phyloP scores from a whole-genome alignment of 1,140 invertebrate genomes.

The Drosophila truncata region DNA sequence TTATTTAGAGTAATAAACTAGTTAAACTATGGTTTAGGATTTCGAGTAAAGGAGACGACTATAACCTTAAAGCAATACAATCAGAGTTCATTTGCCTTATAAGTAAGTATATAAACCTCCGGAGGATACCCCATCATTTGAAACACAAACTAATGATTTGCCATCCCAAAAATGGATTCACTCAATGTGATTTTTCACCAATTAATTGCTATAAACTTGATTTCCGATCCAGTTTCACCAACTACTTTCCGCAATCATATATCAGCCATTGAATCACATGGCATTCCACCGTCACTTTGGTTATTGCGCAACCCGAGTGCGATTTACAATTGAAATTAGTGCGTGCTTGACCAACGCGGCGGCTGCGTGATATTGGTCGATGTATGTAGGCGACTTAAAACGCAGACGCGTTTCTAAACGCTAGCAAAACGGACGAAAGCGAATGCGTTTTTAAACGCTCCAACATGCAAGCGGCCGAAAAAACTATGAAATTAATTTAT shows the following conservation, averaged over 20 bases:
- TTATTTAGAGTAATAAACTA: background rate
- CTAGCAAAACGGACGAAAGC: slow-evolving; percentile 2
- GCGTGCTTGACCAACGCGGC: slow-evolving; percentile 40
- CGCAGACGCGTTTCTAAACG: slow-evolving; percentile 15
- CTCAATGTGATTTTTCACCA: slow-evolving; percentile 30
- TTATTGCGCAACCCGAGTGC: slow-evolving; percentile 39
- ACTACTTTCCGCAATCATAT: slow-evolving; percentile 34
- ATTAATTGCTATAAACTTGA: slow-evolving; percentile 36
- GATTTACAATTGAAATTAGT: slow-evolving; percentile 64
- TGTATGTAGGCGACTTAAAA: slow-evolving; percentile 29
- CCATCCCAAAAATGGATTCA: slow-evolving; percentile 20
- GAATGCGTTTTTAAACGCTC: slow-evolving; percentile 33
- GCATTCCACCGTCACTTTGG: slow-evolving; percentile 41
- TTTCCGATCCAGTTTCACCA: slow-evolving; percentile 38
- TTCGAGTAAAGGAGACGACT: background rate
- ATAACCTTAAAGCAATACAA: background rate
- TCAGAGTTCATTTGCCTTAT: slow-evolving; percentile 2
- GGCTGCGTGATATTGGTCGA: slow-evolving; percentile 41
- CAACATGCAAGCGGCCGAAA: slow-evolving; percentile 23
- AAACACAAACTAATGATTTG: slow-evolving; percentile 17
- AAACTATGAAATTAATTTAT: slow-evolving; percentile 13
- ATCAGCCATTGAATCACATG: slow-evolving; percentile 19
- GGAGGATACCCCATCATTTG: slow-evolving; percentile 1
- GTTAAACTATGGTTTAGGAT: background rate
- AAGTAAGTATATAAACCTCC: background rate